Conservation (phyloP, 2,113 vertebrate genomes). For the Setophaga kirtlandii region DNA sequence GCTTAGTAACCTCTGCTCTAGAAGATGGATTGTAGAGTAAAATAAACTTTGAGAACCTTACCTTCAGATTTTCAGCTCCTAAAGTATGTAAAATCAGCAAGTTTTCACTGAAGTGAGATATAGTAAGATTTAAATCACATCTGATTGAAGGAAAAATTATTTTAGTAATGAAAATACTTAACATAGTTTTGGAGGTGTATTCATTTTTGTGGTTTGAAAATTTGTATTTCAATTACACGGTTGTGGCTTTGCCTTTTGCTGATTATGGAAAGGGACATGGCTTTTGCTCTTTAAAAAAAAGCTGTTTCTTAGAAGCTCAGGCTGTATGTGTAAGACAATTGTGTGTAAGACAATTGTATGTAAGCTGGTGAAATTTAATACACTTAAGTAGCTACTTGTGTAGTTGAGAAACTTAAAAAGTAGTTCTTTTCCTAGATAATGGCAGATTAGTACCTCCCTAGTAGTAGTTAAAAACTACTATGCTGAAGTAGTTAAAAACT, state of each 20-base stretch:
- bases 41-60: neutral
- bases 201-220: neutral
- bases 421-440: neutral
- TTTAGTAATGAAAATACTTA: neutral
- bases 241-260: neutral
- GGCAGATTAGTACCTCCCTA: neutral
- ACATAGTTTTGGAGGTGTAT: neutral
- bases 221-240: neutral
- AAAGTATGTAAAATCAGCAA: neutral
- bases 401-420: neutral
- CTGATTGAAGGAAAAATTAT: neutral
- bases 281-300: neutral
- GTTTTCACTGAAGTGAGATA: neutral
- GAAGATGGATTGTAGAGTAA: neutral
- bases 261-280: neutral
- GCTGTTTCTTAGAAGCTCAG: neutral
- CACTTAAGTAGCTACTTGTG: neutral
- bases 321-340: neutral
- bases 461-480: neutral
- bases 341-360: neutral
- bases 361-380: neutral
- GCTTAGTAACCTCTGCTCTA: neutral
- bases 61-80: neutral
- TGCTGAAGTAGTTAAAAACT: neutral
- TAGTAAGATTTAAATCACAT: neutral